These are phyloP conservation scores for Triplophysa siluroides DNA, from an alignment of 2,113 vertebrate species.

Conservation along the genomic window DNA sequence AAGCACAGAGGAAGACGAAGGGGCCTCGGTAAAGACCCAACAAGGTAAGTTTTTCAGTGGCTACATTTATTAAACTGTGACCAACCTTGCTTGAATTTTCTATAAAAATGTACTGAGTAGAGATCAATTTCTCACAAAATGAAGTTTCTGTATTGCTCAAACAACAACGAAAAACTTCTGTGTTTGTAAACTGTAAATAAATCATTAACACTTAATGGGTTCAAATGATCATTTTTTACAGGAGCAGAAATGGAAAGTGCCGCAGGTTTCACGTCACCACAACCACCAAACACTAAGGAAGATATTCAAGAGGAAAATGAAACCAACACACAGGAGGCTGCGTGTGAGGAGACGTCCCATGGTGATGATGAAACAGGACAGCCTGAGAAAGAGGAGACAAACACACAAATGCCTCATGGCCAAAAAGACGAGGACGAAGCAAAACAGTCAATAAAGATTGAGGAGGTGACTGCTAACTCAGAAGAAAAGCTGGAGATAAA, in stretches of 20 bases:
- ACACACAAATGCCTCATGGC: slow-evolving; percentile 37
- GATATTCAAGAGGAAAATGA: slow-evolving; percentile 42
- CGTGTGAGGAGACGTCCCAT: not conserved
- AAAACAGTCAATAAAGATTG: not conserved
- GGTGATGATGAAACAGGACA: not conserved
- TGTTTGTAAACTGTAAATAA: not conserved
- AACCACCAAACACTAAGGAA: slow-evolving; percentile 35
- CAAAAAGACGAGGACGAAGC: slow-evolving; percentile 4
- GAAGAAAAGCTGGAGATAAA: slow-evolving; percentile 31
- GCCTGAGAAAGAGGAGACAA: not conserved
- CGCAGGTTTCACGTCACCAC: slow-evolving; percentile 36
- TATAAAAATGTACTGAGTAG: not conserved
- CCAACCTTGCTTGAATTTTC: not conserved
- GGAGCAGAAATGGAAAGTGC: slow-evolving; percentile 45
- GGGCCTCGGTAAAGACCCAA: slow-evolving; percentile 22
- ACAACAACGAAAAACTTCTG: not conserved
- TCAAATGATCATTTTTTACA: slow-evolving; percentile 41
- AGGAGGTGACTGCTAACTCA: not conserved
- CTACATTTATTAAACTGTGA: no score
- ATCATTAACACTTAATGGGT: no score
- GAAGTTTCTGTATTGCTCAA: not conserved
- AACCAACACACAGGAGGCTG: slow-evolving; percentile 26
- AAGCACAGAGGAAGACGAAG: slow-evolving; percentile 70
- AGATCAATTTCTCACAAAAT: not conserved
- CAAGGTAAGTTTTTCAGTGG: slow-evolving; percentile 50